Conservation (phyloP, 2,797 vertebrate species). For the Aphelocoma californica region DNA sequence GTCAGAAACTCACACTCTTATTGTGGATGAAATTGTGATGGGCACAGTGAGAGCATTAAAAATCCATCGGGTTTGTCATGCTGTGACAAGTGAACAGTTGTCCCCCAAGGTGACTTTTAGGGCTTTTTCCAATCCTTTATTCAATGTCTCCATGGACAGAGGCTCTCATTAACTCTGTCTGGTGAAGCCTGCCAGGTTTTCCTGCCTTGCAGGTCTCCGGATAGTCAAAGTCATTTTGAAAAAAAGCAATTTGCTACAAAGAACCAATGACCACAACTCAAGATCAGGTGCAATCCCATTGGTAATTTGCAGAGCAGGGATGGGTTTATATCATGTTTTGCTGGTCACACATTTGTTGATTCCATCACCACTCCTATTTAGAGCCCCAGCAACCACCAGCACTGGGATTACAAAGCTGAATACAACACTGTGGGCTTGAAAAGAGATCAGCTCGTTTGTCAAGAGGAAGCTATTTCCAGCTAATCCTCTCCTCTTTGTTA, state of each 20-base stretch:
- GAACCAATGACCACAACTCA: background rate
- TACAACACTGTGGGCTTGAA: background rate
- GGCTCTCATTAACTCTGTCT: background rate
- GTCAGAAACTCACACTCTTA: background rate
- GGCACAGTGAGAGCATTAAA: background rate
- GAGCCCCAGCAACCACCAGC: background rate
- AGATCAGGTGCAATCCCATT: background rate
- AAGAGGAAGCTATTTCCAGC: conserved; percentile 1
- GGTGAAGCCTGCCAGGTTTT: background rate
- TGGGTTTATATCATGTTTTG: background rate
- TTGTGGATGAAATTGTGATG: background rate
- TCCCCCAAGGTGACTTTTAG: background rate
- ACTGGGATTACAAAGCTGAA: background rate
- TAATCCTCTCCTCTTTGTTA: background rate
- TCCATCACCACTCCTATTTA: background rate
- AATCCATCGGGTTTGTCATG: background rate
- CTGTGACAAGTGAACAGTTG: background rate
- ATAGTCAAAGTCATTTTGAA: background rate
- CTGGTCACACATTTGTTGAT: background rate
- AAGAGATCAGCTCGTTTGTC: background rate
- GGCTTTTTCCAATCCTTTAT: background rate
- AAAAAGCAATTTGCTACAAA: background rate
- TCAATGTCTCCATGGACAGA: background rate
- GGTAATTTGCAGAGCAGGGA: background rate
- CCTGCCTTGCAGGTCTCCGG: background rate